Conservation (phyloP, 2,113 vertebrate species). For the Campylomormyrus numenius region DNA sequence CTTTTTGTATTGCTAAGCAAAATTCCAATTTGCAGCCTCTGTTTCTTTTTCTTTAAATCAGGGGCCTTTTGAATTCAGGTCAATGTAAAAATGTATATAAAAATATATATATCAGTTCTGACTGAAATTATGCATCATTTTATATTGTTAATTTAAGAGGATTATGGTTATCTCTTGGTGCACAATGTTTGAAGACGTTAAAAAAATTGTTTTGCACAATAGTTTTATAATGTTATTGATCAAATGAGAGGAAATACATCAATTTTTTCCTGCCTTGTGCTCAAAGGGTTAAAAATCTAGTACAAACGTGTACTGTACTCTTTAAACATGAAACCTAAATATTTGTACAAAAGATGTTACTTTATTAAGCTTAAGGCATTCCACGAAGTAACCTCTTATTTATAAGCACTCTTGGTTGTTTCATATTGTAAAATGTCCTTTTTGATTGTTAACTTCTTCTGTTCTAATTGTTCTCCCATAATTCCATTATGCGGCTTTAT, state of each 20-base stretch:
- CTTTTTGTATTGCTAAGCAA: conserved; percentile 44
- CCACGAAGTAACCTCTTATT: conserved; percentile 86
- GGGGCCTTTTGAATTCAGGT: conserved; percentile 56
- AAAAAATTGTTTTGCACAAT: conserved; percentile 90
- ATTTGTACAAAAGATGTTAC: conserved; percentile 94
- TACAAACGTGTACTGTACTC: conserved; percentile 73
- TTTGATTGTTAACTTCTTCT: conserved; percentile 75
- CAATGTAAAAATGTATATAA: conserved; percentile 60
- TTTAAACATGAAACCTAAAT: conserved; percentile 60
- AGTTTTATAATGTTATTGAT: conserved; percentile 72
- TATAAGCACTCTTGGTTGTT: conserved; percentile 85
- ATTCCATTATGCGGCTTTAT: conserved; percentile 95
- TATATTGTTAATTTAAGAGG: conserved; percentile 70
- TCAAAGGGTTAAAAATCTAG: conserved; percentile 95
- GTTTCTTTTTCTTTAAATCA: conserved; percentile 48
- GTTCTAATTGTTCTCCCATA: conserved; percentile 93
- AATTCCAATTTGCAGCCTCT: conserved; percentile 49
- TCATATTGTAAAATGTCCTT: conserved; percentile 85
- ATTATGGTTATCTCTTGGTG: conserved; percentile 66
- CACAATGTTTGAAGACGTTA: conserved; percentile 65
- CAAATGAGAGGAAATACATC: conserved; percentile 50
- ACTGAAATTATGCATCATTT: conserved; percentile 70
- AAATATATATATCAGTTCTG: conserved; percentile 50
- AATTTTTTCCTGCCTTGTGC: conserved; percentile 72
- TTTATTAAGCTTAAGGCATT: conserved; percentile 83